Evolutionary conservation across 2,797 vertebrate species (phyloP).

Genomic region (Ibycter americanus): DNA sequence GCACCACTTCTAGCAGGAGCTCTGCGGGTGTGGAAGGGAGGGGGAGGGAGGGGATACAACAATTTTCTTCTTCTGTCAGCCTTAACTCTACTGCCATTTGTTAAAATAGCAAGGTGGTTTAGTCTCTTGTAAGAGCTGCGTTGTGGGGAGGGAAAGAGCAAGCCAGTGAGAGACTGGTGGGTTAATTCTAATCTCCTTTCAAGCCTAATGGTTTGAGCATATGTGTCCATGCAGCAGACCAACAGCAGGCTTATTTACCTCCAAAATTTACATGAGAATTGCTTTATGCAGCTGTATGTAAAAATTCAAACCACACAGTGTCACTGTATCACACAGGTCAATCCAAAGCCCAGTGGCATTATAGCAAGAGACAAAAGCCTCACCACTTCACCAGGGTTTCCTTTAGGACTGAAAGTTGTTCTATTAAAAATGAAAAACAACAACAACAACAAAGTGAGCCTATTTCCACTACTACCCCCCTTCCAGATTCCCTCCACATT

Average conservation of each 20-base stretch:
- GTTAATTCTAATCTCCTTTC: slow-evolving; percentile 70
- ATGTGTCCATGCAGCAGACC: slow-evolving; percentile 70
- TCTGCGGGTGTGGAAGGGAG: neutral
- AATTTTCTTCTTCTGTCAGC: neutral
- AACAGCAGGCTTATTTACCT: slow-evolving; percentile 73
- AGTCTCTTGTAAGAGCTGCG: neutral
- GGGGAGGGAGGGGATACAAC: neutral
- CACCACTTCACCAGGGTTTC: slow-evolving; percentile 34
- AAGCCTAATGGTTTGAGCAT: slow-evolving; percentile 70
- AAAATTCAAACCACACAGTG: slow-evolving; percentile 73
- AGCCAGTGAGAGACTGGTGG: slow-evolving; percentile 21
- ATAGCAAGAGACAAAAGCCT: slow-evolving; percentile 69
- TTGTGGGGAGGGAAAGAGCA: neutral
- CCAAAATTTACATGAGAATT: slow-evolving; percentile 79
- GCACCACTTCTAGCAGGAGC: neutral
- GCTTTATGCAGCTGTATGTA: slow-evolving; percentile 81
- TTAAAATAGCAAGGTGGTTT: slow-evolving; percentile 18
- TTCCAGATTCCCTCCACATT: neutral
- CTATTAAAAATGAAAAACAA: slow-evolving; percentile 42
- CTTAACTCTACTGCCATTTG: neutral
- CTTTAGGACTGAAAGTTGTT: slow-evolving; percentile 30
- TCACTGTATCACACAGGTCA: slow-evolving; percentile 73
- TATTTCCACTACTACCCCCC: neutral
- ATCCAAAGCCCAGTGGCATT: slow-evolving; percentile 65
- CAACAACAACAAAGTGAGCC: neutral